A percentile compares a stretch with the other conserved stretches of the same genome.
Conservation (phyloP, 2,113 vertebrate genomes). For the Mirza zaza region DNA sequence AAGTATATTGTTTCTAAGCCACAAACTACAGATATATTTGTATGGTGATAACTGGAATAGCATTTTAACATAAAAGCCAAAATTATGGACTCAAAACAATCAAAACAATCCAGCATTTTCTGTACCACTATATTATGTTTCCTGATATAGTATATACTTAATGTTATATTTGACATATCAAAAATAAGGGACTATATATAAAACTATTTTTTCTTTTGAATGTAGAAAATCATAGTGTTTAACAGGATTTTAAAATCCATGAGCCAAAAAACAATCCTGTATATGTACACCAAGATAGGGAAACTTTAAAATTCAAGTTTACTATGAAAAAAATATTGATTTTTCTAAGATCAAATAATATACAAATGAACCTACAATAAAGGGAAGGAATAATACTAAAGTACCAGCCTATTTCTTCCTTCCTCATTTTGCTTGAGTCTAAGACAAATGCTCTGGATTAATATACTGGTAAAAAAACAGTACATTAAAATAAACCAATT, state of each 20-base stretch:
- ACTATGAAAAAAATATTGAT: constrained; percentile 52
- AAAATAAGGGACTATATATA: constrained; percentile 58
- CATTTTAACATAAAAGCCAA: constrained; percentile 63
- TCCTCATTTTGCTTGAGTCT: not conserved
- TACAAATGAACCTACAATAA: constrained; percentile 14
- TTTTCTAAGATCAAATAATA: constrained; percentile 55
- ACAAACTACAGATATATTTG: constrained; percentile 72
- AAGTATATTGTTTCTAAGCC: constrained; percentile 68
- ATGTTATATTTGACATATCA: constrained; percentile 41
- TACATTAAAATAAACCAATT: constrained; percentile 51
- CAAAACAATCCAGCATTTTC: constrained; percentile 60
- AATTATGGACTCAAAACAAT: constrained; percentile 48
- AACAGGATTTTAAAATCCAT: constrained; percentile 58
- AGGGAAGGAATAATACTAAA: constrained; percentile 43
- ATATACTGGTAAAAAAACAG: not conserved
- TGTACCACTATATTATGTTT: constrained; percentile 55
- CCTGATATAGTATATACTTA: constrained; percentile 5
- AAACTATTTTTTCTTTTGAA: constrained; percentile 49
- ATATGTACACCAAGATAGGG: constrained; percentile 26
- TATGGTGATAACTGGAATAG: constrained; percentile 50
- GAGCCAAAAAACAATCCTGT: constrained; percentile 25
- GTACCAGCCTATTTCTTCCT: constrained; percentile 13
- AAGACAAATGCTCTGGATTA: constrained; percentile 40
- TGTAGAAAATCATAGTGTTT: constrained; percentile 48
- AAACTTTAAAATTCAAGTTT: constrained; percentile 60